Evolutionary conservation across 2,888 invertebrate species (phyloP).

Genomic region (Mermis nigrescens): DNA sequence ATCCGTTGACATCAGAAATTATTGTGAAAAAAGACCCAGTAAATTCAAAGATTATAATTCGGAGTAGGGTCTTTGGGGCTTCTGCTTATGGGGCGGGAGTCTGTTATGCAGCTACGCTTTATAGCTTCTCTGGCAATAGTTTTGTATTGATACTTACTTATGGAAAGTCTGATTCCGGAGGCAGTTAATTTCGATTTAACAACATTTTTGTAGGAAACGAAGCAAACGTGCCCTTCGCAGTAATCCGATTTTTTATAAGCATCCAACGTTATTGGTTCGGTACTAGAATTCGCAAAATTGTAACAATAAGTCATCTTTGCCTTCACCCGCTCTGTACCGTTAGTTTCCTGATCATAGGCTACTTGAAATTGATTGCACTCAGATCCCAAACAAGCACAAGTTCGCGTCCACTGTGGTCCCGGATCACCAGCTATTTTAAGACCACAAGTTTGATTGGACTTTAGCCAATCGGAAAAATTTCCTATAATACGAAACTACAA

Average conservation of each 20-base stretch:
- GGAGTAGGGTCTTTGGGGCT: too few relatives aligned
- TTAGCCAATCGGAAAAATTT: too few relatives aligned
- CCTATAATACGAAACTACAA: too few relatives aligned
- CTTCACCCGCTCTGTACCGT: not conserved
- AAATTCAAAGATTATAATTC: too few relatives aligned
- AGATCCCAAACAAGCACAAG: not conserved
- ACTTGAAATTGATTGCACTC: not conserved
- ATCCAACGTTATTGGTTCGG: not conserved
- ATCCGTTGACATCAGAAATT: too few relatives aligned
- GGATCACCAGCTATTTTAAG: not conserved
- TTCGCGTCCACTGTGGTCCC: not conserved
- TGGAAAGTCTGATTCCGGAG: not conserved
- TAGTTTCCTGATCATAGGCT: not conserved
- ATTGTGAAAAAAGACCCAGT: too few relatives aligned
- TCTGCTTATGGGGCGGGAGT: too few relatives aligned
- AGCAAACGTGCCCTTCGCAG: not conserved
- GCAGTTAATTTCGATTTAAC: not conserved
- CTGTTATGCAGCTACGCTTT: too few relatives aligned
- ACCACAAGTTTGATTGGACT: not conserved
- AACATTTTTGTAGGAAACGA: not conserved
- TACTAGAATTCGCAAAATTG: not conserved
- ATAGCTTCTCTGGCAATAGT: too few relatives aligned
- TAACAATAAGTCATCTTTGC: not conserved
- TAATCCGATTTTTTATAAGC: not conserved
- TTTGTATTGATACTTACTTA: too few relatives aligned